phyloP scores from a whole-genome alignment of 2,888 invertebrate genomes.

The Megalurothrips usitatus region DNA sequence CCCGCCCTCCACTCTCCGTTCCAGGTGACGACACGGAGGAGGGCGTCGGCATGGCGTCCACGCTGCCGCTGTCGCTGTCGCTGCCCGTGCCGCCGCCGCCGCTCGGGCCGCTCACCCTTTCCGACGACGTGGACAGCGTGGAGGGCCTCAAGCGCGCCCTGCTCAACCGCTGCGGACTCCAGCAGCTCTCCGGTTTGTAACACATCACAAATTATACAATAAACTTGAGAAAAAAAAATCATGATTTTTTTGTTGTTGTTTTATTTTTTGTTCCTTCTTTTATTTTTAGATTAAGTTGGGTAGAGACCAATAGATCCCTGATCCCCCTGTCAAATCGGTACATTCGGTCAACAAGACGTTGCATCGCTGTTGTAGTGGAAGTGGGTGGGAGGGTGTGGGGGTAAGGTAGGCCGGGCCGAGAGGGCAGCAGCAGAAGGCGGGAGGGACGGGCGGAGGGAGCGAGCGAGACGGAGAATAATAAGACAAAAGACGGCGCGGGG shows the following conservation, averaged over 20 bases:
- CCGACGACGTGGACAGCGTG: constrained; percentile 8
- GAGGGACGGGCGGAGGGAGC: background rate
- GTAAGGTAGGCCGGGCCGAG: too few relatives aligned
- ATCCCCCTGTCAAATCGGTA: too few relatives aligned
- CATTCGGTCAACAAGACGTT: too few relatives aligned
- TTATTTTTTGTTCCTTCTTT: too few relatives aligned
- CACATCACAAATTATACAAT: too few relatives aligned
- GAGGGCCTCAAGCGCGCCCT: constrained; percentile 10
- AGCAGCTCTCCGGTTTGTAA: background rate
- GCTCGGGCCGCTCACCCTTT: constrained; percentile 1
- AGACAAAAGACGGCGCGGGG: background rate
- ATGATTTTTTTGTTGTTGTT: too few relatives aligned
- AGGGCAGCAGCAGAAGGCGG: background rate
- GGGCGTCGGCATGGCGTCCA: background rate
- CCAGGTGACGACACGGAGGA: constrained; percentile 4
- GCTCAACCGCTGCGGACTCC: constrained; percentile 3
- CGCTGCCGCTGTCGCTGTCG: background rate
- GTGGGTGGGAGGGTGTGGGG: too few relatives aligned
- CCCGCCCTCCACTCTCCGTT: background rate
- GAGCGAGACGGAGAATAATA: background rate
- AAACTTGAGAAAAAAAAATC: too few relatives aligned
- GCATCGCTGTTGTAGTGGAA: too few relatives aligned
- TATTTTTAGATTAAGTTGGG: too few relatives aligned
- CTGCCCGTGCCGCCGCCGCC: constrained; percentile 10
- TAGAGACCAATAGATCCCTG: too few relatives aligned